A percentile compares a stretch with the other conserved stretches of the same genome.
phyloP scores from a whole-genome alignment of 2,113 vertebrate species.

The Aegithalos caudatus region DNA sequence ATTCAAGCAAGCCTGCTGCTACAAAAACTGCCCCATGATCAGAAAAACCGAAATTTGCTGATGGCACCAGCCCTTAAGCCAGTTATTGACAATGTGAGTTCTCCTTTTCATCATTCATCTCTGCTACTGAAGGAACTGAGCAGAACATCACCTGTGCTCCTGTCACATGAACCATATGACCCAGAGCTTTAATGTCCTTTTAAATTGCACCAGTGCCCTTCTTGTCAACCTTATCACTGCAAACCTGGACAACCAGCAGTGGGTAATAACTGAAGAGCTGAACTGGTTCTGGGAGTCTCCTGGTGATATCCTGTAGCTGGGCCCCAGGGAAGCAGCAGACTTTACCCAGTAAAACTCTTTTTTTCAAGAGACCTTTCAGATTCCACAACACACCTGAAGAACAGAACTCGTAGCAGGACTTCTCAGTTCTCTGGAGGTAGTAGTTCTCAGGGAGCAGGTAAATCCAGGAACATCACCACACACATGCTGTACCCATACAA shows the following conservation, averaged over 20 bases:
- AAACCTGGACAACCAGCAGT: not conserved
- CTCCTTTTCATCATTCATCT: no score
- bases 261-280: not conserved
- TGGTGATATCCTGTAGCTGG: not conserved
- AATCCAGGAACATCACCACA: not conserved
- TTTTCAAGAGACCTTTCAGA: not conserved
- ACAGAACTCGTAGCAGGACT: not conserved
- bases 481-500: not conserved
- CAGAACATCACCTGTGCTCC: fast-evolving
- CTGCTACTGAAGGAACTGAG: not conserved
- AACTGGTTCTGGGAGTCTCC: not conserved
- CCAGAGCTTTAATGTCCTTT: not conserved
- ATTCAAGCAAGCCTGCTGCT: not conserved
- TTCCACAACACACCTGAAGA: not conserved
- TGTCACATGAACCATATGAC: no score
- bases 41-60: not conserved
- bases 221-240: not conserved
- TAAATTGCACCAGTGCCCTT: not conserved
- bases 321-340: not conserved
- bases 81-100: not conserved
- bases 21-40: not conserved
- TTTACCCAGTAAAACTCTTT: not conserved
- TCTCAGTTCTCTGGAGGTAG: not conserved
- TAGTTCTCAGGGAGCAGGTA: not conserved
- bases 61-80: not conserved